Conservation (phyloP, 2,113 vertebrate species). For the Amphiprion ocellaris region DNA sequence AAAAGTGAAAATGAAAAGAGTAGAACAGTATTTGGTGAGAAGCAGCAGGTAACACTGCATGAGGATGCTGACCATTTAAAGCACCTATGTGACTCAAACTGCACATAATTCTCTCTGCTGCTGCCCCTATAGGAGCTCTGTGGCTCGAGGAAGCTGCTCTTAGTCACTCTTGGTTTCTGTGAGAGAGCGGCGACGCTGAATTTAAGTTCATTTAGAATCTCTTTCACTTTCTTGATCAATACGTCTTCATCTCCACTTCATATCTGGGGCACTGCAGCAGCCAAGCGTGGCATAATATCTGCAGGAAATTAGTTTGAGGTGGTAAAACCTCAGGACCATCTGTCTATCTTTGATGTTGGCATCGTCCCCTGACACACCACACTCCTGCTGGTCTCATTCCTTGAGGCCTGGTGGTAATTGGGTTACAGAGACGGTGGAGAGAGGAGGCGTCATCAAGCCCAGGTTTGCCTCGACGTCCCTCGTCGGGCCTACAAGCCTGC, state of each 20-base stretch:
- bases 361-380: conserved; percentile 49
- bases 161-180: neutral
- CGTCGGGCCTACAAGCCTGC: conserved; percentile 58
- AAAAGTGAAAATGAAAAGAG: conserved; percentile 32
- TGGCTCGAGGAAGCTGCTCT: conserved; percentile 20
- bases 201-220: conserved; percentile 16
- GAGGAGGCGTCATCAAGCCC: conserved; percentile 27
- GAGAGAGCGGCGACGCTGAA: conserved; percentile 24
- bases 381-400: conserved; percentile 52
- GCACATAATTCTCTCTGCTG: conserved; percentile 6
- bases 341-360: conserved; percentile 65
- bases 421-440: conserved; percentile 49
- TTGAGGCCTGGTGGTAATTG: conserved; percentile 68
- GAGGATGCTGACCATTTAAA: conserved; percentile 23
- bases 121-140: conserved; percentile 36
- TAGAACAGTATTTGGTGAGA: conserved; percentile 29
- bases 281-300: conserved; percentile 48
- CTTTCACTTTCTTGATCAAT: conserved; percentile 40
- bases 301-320: conserved; percentile 64
- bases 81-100: conserved; percentile 24
- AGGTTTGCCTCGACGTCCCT: conserved; percentile 50
- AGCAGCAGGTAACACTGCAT: conserved; percentile 35
- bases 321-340: conserved; percentile 67
- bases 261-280: conserved; percentile 44
- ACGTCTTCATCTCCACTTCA: conserved; percentile 36